Conservation (phyloP, 2,113 vertebrate genomes). For the Suricata suricatta region DNA sequence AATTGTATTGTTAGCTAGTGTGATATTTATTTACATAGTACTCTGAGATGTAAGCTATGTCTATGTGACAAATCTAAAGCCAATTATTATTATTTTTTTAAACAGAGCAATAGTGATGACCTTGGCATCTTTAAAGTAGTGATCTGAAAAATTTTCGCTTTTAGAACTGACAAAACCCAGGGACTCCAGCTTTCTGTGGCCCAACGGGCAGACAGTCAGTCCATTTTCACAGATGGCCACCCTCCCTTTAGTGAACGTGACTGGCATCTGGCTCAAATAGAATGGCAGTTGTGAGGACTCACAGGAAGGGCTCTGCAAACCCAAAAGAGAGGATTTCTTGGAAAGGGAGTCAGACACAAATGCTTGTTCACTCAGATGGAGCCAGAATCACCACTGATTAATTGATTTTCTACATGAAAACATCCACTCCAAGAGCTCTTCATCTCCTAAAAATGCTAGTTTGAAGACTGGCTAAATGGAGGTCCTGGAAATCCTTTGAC, state of each 20-base stretch:
- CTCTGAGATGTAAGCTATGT: not conserved
- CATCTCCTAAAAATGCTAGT: not conserved
- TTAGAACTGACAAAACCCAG: slow-evolving; percentile 6
- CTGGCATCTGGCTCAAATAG: not conserved
- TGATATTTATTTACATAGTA: slow-evolving; percentile 19
- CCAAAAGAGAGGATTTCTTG: not conserved
- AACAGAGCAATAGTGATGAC: not conserved
- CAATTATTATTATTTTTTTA: not conserved
- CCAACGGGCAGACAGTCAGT: not conserved
- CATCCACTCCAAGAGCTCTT: not conserved
- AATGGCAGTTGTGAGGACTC: not conserved
- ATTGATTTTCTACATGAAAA: slow-evolving; percentile 8
- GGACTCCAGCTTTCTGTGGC: not conserved
- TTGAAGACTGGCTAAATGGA: not conserved
- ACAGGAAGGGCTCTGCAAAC: not conserved
- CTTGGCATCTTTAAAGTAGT: not conserved
- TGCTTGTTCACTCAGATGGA: not conserved
- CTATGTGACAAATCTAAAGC: not conserved
- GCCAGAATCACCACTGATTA: not conserved
- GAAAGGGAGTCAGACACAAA: not conserved
- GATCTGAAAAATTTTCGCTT: not conserved
- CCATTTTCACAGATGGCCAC: too few species aligned
- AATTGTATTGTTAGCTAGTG: not conserved
- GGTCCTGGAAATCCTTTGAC: not conserved
- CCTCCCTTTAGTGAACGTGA: not conserved